Base-by-base conservation (phyloP, 2,888 invertebrate genomes). In the Lymantria monacha region DNA sequence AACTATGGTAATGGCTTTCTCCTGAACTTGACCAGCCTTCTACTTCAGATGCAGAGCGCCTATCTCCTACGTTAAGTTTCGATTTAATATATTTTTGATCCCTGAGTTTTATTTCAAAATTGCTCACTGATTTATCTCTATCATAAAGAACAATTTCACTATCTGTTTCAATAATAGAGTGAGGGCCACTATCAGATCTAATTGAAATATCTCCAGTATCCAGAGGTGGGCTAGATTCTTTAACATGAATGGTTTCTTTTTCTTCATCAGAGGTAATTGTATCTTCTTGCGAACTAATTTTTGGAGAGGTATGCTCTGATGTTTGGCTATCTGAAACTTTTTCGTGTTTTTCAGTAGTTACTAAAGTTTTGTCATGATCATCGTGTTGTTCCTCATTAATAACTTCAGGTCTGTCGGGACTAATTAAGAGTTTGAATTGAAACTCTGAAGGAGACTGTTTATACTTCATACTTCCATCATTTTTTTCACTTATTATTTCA, bases 1-100 rank as follows among this genome's bases (percentile, higher is more conserved):
- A 96, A 57, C 97, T 97, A 59, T 96, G 97, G 75, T 97, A 97
- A 66, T 96, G 96, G 74, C 97, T 97, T 70, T 96, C 97, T 12
- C 97, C 97, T 11, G 97, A 97, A 84, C 97, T 97, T 0, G 97
- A 97, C 83, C 95, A 95, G 3, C 94, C 92, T 79, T 97, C 97
- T 22, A 95, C 92, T 69, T 97, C 96, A 22, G 95, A 94, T 37
- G 95, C 95, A 0, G 96, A 96, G 72, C 94, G 94, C 46, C 96
- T 92, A 61, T 95, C 96, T 1, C 83, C 86, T 40, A 92, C 70
- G 12, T 87, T 87, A 37, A 92, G 75, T 57, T 90, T 87, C 14
- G 92, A 87, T 69, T 89, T 85, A 0, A 92, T 78, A 58, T 91
- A 90, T 60, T 89, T 92, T 62, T 91, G 81, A 11, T 83, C 82